Evolutionary conservation across 2,888 invertebrate genomes (phyloP).

Genomic region (Tipula helvola): DNA sequence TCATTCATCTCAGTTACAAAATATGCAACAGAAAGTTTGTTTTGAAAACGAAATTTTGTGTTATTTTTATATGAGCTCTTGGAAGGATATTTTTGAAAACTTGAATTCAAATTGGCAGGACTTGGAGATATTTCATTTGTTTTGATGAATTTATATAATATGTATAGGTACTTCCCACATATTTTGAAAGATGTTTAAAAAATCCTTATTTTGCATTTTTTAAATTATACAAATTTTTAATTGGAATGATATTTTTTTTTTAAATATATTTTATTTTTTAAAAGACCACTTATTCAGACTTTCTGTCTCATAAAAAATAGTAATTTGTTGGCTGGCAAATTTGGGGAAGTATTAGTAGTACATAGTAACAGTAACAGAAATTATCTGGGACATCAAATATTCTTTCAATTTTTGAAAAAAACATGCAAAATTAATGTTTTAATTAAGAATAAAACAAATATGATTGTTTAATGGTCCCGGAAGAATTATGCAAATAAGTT

Average conservation of each 20-base stretch:
- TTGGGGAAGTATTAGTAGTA: background rate
- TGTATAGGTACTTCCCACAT: background rate
- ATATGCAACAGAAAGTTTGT: background rate
- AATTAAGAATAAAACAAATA: background rate
- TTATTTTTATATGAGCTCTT: background rate
- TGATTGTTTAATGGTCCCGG: background rate
- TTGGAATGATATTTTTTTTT: background rate
- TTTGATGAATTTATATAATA: background rate
- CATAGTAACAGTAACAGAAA: background rate
- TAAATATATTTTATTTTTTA: background rate
- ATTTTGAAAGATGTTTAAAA: background rate
- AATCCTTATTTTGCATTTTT: background rate
- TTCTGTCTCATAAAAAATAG: conserved; percentile 7
- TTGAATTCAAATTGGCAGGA: background rate
- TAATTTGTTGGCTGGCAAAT: background rate
- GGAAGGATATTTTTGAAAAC: background rate
- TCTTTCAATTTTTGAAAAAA: background rate
- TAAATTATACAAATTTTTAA: background rate
- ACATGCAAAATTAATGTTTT: background rate
- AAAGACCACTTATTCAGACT: conserved; percentile 10
- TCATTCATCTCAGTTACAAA: background rate
- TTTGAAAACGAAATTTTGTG: background rate
- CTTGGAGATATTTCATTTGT: background rate
- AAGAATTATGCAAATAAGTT: background rate
- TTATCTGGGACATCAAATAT: background rate